Percentiles rank a stretch among this genome's conserved stretches.
Conservation (phyloP, 2,888 invertebrate species). For the Eretmocerus hayati region DNA sequence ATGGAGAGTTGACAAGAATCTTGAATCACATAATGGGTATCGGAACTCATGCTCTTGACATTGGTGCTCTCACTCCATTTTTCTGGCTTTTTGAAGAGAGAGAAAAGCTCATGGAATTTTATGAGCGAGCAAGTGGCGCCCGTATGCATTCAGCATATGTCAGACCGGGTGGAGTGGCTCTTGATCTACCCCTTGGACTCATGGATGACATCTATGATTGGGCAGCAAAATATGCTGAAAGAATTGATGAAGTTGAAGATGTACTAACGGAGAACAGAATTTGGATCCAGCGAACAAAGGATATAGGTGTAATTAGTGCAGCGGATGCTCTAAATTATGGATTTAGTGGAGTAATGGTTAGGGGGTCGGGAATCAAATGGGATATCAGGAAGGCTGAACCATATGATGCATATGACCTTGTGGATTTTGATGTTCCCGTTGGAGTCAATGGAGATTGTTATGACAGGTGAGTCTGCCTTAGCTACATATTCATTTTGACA, state of each 20-base stretch:
- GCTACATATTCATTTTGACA: too few species aligned
- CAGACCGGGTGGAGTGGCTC: slow-evolving; percentile 88
- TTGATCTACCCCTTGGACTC: slow-evolving; percentile 89
- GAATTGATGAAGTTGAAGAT: slow-evolving; percentile 94
- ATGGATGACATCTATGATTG: slow-evolving; percentile 97
- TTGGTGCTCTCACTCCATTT: slow-evolving; percentile 96
- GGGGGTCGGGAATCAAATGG: slow-evolving; percentile 98
- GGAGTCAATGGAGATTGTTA: slow-evolving; percentile 95
- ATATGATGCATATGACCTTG: slow-evolving; percentile 89
- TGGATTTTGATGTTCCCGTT: slow-evolving; percentile 98
- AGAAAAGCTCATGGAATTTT: slow-evolving; percentile 98
- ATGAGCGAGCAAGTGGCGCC: slow-evolving; percentile 95
- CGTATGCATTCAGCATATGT: slow-evolving; percentile 99
- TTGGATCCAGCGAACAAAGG: slow-evolving; percentile 86
- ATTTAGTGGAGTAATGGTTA: slow-evolving; percentile 96
- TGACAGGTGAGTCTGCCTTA: slow-evolving; percentile 73
- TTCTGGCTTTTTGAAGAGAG: slow-evolving; percentile 99
- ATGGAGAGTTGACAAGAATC: slow-evolving; percentile 91
- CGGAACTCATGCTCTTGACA: slow-evolving; percentile 91
- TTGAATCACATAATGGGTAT: slow-evolving; percentile 97
- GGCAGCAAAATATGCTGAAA: slow-evolving; percentile 71
- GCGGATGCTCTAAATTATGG: slow-evolving; percentile 93
- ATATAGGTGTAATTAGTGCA: slow-evolving; percentile 84
- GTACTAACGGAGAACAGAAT: slow-evolving; percentile 86
- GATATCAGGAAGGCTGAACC: slow-evolving; percentile 92